Evolutionary conservation across 2,888 invertebrate genomes (phyloP), one percentile per base, ranked within the genome.

Genomic region (Antheraea yamamai): DNA sequence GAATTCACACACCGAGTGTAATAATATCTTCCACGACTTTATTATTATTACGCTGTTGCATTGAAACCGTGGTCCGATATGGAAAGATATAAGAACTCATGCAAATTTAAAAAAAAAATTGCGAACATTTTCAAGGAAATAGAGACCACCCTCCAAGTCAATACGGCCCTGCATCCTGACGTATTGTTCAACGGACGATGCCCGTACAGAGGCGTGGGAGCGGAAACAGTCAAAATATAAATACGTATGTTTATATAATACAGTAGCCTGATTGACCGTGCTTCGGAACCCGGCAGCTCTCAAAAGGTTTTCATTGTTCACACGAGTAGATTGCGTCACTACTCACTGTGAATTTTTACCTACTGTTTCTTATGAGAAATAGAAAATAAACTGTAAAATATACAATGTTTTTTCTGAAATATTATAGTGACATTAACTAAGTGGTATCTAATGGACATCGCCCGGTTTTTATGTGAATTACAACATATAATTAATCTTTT

Each of bases 161-260:
- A 70, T 6, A 12, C 39, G 39, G 23, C 70, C n/a, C 70, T 70
- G 70, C 20, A 12, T 8, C 23, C 12, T 39, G 39, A 10, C 7
- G 39, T 70, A 70, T 70, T 70, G 70, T 70, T 35, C 70, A 20
- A 16, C 47, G 58, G 58, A 58, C 23, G 75, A 51, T 39, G 18
- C 39, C 55, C 74, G 74, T 71, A 77, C 73, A 66, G 30, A 6
- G 72, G 75, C 77, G 77, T 77, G 79, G 70, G 78, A 79, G 74
- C 77, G 76, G 77, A 77, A 71, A 72, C 70, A 47, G 66, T 35
- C 75, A 75, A 75, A 76, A 78, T 75, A 76, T 76, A 73, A 73
- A 64, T 39, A 35, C 74, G 70, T 64, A 72, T 75, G 66, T 51
- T 76, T 68, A 23, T 66, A 72, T 71, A 70, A 66, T 39, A 35